Conservation (phyloP, 2,888 invertebrate species). For the Celastrina argiolus region DNA sequence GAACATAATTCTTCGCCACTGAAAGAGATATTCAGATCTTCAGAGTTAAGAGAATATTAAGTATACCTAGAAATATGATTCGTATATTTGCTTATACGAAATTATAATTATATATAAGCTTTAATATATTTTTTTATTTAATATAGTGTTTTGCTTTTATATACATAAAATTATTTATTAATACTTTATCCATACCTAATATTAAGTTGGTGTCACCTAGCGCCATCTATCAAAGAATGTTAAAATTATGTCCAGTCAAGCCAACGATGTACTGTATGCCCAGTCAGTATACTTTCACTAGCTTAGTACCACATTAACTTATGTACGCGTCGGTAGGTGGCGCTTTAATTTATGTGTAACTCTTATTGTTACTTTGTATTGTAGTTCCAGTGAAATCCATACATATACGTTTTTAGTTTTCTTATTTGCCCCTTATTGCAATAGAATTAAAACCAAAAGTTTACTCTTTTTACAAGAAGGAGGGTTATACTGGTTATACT, state of each 20-base stretch:
- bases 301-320: background rate
- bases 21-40: no score
- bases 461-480: no score
- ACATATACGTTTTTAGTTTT: background rate
- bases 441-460: no score
- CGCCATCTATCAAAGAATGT: background rate
- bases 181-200: background rate
- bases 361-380: background rate
- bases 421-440: no score
- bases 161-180: background rate
- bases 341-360: background rate
- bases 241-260: background rate
- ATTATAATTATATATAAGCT: no score
- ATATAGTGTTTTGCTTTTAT: background rate
- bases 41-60: no score
- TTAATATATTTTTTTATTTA: no score
- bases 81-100: no score
- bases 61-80: no score
- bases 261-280: background rate
- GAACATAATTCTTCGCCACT: background rate
- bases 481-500: no score
- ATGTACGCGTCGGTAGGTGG: background rate
- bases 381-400: background rate
- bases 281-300: background rate
- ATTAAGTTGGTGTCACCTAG: background rate